Percentiles rank a stretch among this genome's conserved stretches.
Evolutionary conservation across 2,797 vertebrate species (phyloP).

Genomic region (Tragopan temminckii): DNA sequence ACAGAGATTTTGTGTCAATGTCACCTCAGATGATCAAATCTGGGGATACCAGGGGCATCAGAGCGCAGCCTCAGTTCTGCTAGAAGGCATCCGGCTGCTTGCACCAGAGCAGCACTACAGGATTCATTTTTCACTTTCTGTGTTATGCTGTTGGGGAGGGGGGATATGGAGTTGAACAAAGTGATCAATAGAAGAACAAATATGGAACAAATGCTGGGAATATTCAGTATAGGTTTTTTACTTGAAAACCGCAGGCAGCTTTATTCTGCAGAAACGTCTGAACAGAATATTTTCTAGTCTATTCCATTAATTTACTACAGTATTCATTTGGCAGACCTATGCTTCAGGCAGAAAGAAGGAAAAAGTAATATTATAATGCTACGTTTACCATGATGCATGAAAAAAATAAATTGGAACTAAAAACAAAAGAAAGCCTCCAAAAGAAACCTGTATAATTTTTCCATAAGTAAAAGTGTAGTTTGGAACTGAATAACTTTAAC

Average conservation of each 20-base stretch:
- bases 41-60: rapidly evolving
- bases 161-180: background rate
- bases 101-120: background rate
- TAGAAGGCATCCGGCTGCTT: background rate
- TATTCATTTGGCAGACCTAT: background rate
- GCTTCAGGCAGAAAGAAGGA: background rate
- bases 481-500: background rate
- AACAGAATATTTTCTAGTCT: background rate
- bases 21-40: background rate
- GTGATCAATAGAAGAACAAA: conserved; percentile 47
- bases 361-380: background rate
- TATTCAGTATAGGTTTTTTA: conserved; percentile 32
- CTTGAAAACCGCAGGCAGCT: background rate
- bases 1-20: background rate
- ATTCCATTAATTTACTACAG: background rate
- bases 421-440: background rate
- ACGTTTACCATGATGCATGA: background rate
- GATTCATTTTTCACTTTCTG: conserved; percentile 46
- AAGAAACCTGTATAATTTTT: background rate
- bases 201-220: conserved; percentile 13
- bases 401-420: background rate
- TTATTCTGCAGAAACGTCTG: conserved; percentile 14
- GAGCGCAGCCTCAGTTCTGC: rapidly evolving
- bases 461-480: background rate
- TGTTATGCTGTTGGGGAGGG: background rate